These are phyloP conservation scores for Tragopan temminckii DNA, from an alignment of 2,797 vertebrate genomes.

Conservation along the genomic window DNA sequence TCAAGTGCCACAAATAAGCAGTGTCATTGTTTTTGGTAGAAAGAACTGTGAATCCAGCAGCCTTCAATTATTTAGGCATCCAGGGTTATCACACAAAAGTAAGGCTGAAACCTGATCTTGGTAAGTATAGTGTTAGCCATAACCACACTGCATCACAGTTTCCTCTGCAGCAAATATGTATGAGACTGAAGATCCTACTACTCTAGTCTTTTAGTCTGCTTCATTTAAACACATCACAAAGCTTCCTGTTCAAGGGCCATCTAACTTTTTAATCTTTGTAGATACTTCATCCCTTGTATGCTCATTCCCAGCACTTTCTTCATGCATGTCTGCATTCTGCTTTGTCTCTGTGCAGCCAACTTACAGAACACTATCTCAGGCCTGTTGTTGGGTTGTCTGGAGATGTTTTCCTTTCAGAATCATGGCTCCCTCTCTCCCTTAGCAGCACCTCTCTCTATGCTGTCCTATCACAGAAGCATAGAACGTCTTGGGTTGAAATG, in stretches of 20 bases:
- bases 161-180: background rate
- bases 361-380: background rate
- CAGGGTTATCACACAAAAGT: rapidly evolving
- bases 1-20: background rate
- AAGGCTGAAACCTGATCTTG: background rate
- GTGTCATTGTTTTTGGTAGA: background rate
- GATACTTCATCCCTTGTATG: background rate
- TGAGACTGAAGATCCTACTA: background rate
- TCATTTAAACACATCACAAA: background rate
- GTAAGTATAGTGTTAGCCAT: rapidly evolving
- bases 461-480: too few relatives aligned
- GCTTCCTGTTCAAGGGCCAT: background rate
- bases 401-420: background rate
- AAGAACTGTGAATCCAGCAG: background rate
- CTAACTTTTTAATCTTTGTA: background rate
- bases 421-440: background rate
- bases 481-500: background rate
- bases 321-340: background rate
- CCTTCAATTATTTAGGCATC: background rate
- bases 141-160: background rate
- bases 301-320: background rate
- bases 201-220: background rate
- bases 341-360: rapidly evolving
- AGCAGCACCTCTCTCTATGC: background rate
- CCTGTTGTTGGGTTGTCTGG: background rate